A percentile compares a stretch with the other conserved stretches of the same genome.
Evolutionary conservation across 2,797 vertebrate genomes (phyloP).

Genomic region (Darevskia nairensis): DNA sequence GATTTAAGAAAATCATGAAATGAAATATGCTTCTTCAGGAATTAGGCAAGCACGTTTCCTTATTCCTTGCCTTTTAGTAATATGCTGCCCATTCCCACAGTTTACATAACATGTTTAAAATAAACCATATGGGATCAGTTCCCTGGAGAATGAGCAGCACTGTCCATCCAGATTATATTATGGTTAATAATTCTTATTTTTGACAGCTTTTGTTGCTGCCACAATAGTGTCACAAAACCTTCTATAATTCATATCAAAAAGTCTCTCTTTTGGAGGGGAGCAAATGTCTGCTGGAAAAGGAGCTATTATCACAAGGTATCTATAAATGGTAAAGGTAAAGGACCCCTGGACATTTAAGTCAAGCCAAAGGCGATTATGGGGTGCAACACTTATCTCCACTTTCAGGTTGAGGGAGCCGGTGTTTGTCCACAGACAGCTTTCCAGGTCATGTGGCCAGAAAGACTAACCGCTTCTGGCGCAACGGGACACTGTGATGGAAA

Average conservation of each 20-base stretch:
- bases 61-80: not conserved
- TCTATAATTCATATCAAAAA: constrained; percentile 29
- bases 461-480: too few relatives aligned
- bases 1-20: not conserved
- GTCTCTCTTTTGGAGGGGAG: not conserved
- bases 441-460: too few relatives aligned
- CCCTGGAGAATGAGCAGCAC: constrained; percentile 39
- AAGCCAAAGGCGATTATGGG: too few relatives aligned
- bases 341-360: too few relatives aligned
- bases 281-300: constrained; percentile 39
- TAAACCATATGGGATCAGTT: not conserved
- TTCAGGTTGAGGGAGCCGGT: too few relatives aligned
- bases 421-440: too few relatives aligned
- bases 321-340: constrained; percentile 28
- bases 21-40: not conserved
- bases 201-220: constrained; percentile 31
- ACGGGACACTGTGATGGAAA: too few relatives aligned
- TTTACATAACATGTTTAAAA: not conserved
- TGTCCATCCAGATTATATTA: constrained; percentile 14
- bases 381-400: too few relatives aligned
- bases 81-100: not conserved
- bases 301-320: constrained; percentile 48
- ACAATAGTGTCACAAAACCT: constrained; percentile 34
- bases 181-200: constrained; percentile 33
- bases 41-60: not conserved